Percentiles rank a stretch among this genome's conserved stretches.
phyloP scores from a whole-genome alignment of 2,888 invertebrate species.

The Doris montereyensis region DNA sequence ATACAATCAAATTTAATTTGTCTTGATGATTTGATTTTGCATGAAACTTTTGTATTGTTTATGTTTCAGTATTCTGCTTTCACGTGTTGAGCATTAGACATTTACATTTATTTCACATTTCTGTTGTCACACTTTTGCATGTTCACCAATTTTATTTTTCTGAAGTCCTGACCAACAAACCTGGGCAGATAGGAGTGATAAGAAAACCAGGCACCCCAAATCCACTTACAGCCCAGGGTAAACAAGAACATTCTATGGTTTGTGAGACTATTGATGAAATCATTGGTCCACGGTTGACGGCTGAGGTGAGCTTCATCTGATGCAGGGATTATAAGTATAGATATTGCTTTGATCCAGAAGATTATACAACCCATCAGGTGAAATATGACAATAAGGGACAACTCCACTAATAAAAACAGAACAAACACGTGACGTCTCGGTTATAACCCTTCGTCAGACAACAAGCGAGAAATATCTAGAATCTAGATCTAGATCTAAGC shows the following conservation, averaged over 20 bases:
- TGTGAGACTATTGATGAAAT: slow-evolving; percentile 69
- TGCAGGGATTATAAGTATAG: background rate
- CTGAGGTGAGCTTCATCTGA: slow-evolving; percentile 54
- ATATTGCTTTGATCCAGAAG: background rate
- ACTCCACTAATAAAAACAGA: too few species aligned
- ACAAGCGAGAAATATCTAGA: too few species aligned
- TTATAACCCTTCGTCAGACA: too few species aligned
- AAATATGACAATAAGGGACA: too few species aligned
- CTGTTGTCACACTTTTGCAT: background rate
- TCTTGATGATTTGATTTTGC: too few species aligned
- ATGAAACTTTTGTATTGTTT: too few species aligned
- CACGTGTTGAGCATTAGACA: too few species aligned
- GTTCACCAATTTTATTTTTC: too few species aligned
- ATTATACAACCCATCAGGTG: background rate
- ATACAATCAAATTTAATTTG: too few species aligned
- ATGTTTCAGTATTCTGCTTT: too few species aligned
- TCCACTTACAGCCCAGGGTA: slow-evolving; percentile 68
- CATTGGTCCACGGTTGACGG: slow-evolving; percentile 65
- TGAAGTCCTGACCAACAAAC: slow-evolving; percentile 52
- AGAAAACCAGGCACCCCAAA: slow-evolving; percentile 68
- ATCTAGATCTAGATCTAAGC: too few species aligned
- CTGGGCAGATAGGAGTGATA: slow-evolving; percentile 42
- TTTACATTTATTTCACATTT: background rate
- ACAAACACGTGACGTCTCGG: too few species aligned
- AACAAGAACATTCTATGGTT: slow-evolving; percentile 69